These are phyloP conservation scores for Gonioctena quinquepunctata DNA, from an alignment of 1,140 invertebrate species.

Conservation along the genomic window DNA sequence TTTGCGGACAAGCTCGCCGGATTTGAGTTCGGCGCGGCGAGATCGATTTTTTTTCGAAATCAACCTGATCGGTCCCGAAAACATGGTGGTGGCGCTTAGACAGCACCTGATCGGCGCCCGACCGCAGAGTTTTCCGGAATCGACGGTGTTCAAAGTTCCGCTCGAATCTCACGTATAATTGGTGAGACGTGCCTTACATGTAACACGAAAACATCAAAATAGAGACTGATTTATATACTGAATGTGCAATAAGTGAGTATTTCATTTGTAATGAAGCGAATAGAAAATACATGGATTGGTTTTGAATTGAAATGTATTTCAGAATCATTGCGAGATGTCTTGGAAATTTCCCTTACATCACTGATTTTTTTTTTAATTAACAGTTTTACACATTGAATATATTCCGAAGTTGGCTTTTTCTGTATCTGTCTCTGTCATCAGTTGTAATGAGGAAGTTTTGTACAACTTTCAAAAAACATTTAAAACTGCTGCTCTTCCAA, in stretches of 20 bases:
- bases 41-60: conserved; percentile 61
- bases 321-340: background rate
- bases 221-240: conserved; percentile 31
- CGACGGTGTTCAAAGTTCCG: conserved; percentile 62
- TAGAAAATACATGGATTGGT: no score
- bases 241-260: conserved; percentile 39
- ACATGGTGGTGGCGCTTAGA: conserved; percentile 59
- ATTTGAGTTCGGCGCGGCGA: conserved; percentile 60
- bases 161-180: conserved; percentile 63
- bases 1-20: conserved; percentile 66
- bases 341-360: background rate
- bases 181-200: conserved; percentile 25
- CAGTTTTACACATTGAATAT: no score
- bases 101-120: conserved; percentile 59
- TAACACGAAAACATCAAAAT: conserved; percentile 28
- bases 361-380: no score
- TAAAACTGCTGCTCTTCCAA: no score
- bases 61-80: conserved; percentile 59
- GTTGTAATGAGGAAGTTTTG: no score
- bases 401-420: no score
- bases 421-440: no score
- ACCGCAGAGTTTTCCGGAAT: conserved; percentile 62
- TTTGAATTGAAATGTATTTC: no score
- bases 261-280: no score
- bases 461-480: no score